Percentiles rank a stretch among this genome's conserved stretches.
Conservation (phyloP, 2,797 vertebrate genomes). For the Sebastes elongatus region DNA sequence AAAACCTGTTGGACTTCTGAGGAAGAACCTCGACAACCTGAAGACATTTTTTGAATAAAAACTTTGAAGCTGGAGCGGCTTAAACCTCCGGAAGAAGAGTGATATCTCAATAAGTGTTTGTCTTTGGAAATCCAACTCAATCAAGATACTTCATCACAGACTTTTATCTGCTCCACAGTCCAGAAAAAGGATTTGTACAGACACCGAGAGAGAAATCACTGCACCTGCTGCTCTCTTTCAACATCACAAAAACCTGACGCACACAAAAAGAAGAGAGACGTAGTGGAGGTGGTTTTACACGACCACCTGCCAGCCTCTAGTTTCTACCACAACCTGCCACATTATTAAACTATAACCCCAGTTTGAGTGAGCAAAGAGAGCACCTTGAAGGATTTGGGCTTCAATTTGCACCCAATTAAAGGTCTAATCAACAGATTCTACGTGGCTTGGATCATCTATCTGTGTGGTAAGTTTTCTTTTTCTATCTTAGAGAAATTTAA, state of each 20-base stretch:
- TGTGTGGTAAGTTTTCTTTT: conserved; percentile 49
- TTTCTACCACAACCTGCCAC: conserved; percentile 22
- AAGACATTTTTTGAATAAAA: neutral
- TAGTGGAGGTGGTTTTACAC: conserved; percentile 24
- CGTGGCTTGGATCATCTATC: neutral
- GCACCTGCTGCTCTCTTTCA: conserved; percentile 51
- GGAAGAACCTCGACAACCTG: conserved; percentile 8
- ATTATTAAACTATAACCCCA: conserved; percentile 13
- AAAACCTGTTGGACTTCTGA: conserved; percentile 65
- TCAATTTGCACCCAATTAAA: conserved; percentile 1
- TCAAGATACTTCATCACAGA: conserved; percentile 13
- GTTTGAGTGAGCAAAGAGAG: neutral
- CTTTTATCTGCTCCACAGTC: neutral
- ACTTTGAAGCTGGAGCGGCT: conserved; percentile 5
- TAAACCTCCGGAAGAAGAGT: neutral
- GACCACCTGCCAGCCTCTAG: conserved; percentile 27
- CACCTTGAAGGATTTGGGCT: conserved; percentile 10
- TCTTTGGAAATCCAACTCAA: conserved; percentile 24
- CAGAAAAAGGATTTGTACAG: conserved; percentile 21
- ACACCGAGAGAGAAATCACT: conserved; percentile 7
- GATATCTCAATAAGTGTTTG: neutral
- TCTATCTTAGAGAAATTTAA: neutral
- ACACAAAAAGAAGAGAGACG: conserved; percentile 4
- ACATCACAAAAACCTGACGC: neutral
- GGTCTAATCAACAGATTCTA: neutral